Percentiles rank a stretch among this genome's conserved stretches.
Conservation (phyloP, 2,888 invertebrate genomes). For the Nemoura dubitans region DNA sequence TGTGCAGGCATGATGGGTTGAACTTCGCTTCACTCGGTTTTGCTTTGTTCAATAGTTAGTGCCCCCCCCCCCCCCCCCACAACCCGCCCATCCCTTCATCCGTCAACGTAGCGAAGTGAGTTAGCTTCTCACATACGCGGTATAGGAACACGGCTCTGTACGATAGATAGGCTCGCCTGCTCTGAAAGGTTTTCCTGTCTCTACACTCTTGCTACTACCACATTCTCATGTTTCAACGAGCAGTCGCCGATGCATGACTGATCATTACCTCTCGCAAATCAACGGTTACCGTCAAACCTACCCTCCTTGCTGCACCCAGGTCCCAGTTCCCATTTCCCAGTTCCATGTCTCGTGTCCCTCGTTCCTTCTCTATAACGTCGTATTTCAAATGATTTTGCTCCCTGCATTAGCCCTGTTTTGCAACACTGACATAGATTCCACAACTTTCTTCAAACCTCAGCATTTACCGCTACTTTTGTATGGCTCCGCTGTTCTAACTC, state of each 20-base stretch:
- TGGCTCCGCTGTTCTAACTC: background rate
- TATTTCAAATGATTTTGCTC: background rate
- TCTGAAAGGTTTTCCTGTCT: background rate
- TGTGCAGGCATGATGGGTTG: conserved; percentile 4
- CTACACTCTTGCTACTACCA: background rate
- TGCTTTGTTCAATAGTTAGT: conserved; percentile 5
- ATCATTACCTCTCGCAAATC: conserved; percentile 1
- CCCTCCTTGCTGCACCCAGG: background rate
- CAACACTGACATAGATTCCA: background rate
- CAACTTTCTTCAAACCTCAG: background rate
- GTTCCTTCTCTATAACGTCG: background rate
- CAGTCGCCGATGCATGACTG: background rate
- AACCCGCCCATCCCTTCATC: background rate
- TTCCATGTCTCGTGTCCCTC: background rate
- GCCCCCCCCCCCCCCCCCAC: background rate
- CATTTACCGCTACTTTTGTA: background rate
- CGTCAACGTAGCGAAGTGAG: background rate
- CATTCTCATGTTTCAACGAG: conserved; percentile 2
- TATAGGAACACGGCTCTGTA: background rate
- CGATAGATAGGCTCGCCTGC: background rate
- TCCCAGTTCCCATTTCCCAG: too few relatives aligned
- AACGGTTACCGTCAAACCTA: background rate
- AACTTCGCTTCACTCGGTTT: conserved; percentile 12
- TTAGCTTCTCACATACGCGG: background rate
- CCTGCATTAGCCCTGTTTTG: background rate